A percentile compares a stretch with the other conserved stretches of the same genome.
These are phyloP conservation scores for Bombus sylvicola DNA, from an alignment of 1,140 invertebrate species.

Conservation along the genomic window DNA sequence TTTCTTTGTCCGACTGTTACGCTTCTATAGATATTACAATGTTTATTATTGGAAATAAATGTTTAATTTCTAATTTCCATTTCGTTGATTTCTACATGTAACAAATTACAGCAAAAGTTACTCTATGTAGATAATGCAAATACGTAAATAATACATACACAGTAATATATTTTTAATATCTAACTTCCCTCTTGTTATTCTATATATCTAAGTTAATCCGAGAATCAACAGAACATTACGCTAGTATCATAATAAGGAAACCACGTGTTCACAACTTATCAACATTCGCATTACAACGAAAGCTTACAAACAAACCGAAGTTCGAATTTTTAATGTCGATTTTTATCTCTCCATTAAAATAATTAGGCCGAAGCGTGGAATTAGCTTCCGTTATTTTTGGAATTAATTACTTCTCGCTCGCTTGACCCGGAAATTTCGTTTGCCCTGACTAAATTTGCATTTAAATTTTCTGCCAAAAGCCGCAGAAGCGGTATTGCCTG, in stretches of 20 bases:
- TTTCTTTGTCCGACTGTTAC: not conserved
- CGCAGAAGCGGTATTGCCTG: not conserved
- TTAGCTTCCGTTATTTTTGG: not conserved
- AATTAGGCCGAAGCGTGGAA: not conserved
- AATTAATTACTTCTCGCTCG: not conserved
- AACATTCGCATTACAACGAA: not conserved
- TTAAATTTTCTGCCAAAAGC: not conserved
- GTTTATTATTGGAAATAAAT: not conserved
- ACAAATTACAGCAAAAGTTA: too few relatives aligned
- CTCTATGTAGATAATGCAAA: not conserved
- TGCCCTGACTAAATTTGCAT: not conserved
- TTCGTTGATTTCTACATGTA: not conserved
- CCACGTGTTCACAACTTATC: not conserved
- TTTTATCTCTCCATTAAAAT: not conserved
- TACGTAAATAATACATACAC: too few relatives aligned
- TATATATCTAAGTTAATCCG: not conserved
- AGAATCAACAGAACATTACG: not conserved
- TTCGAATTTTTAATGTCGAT: not conserved
- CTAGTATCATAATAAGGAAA: not conserved
- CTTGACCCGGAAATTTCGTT: slow-evolving; percentile 1
- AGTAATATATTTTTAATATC: not conserved
- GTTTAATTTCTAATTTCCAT: not conserved
- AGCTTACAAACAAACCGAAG: too few relatives aligned
- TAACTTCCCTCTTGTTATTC: not conserved
- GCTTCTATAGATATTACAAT: not conserved